Base-by-base conservation (phyloP, 2,113 vertebrate species). In the Irena cyanogastra region DNA sequence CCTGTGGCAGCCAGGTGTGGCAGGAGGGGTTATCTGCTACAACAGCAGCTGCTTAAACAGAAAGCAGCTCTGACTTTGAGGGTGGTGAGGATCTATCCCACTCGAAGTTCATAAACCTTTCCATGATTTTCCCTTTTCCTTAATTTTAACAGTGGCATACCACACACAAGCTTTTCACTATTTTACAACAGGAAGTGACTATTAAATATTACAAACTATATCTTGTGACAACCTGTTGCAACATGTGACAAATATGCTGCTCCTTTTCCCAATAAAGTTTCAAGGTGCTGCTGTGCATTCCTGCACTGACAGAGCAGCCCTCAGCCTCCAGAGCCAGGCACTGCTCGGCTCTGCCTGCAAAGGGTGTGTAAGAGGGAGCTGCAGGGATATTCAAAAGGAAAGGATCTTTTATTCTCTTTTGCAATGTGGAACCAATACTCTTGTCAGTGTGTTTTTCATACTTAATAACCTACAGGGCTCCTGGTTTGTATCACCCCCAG, bases 291-390 rank as follows among this genome's bases (percentile, higher is more conserved):
- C n/a, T 54, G 27, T 39, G 21, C 16, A 18, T 77, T 87, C 64
- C 59, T 71, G 33, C 28, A 11, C 11, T 39, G 2, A 6, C 3
- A 3, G 42, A 19, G n/a, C 23, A 60, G 7, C 13, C 39, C 26
- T 33, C 13, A 5, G n/a, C 1, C 45, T 60, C 42, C 70, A 35
- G 33, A 50, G 21, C 47, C 0, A 0, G 61, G 30, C 57, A 31
- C 39, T 13, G 19, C 19, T 47, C 27, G 13, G 16, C 57, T 56
- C 33, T 56, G 44, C 1, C 0, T 27, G 61, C 20, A 13, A 53
- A 70, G 63, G n/a, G 12, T 65, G 54, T 27, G 31, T 20, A 30
- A 80, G 45, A 80, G 31, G 37, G 57, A 80, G 22, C 45, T 65
- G 20, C 22, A 10, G 61, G 45, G 37, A 17, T 64, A 4, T 50